phyloP scores from a whole-genome alignment of 2,888 invertebrate species.

The Mellilla xanthometata region DNA sequence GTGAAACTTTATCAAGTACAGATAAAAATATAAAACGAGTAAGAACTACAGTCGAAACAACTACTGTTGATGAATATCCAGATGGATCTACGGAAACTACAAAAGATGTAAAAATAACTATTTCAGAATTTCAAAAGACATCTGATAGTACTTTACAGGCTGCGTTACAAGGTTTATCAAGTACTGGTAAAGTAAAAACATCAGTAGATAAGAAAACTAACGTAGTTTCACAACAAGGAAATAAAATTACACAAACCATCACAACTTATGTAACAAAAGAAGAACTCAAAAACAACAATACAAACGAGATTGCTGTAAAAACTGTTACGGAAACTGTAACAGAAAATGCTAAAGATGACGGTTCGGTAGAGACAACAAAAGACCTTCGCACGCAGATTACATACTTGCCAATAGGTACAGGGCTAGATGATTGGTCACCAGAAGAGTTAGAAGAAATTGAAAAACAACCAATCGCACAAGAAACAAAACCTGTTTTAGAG shows the following conservation, averaged over 20 bases:
- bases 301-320: slow-evolving; percentile 71
- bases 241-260: slow-evolving; percentile 67
- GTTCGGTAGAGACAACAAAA: slow-evolving; percentile 72
- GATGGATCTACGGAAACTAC: slow-evolving; percentile 82
- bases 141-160: slow-evolving; percentile 72
- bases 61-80: slow-evolving; percentile 71
- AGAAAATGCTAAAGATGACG: slow-evolving; percentile 66
- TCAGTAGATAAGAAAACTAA: slow-evolving; percentile 77
- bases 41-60: slow-evolving; percentile 81
- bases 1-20: slow-evolving; percentile 73
- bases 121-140: slow-evolving; percentile 75
- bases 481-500: slow-evolving; percentile 45
- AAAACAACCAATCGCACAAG: slow-evolving; percentile 50
- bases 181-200: slow-evolving; percentile 71
- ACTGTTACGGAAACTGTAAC: slow-evolving; percentile 73
- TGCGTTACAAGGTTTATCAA: slow-evolving; percentile 63
- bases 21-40: slow-evolving; percentile 80
- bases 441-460: slow-evolving; percentile 69
- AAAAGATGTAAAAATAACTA: slow-evolving; percentile 77
- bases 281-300: slow-evolving; percentile 61
- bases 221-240: slow-evolving; percentile 67
- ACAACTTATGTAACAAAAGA: slow-evolving; percentile 73
- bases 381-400: slow-evolving; percentile 76
- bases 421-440: slow-evolving; percentile 73
- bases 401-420: slow-evolving; percentile 70